Percentiles rank a stretch among this genome's conserved stretches.
phyloP scores from a whole-genome alignment of 2,888 invertebrate species.

The Falcaria lacertinaria region DNA sequence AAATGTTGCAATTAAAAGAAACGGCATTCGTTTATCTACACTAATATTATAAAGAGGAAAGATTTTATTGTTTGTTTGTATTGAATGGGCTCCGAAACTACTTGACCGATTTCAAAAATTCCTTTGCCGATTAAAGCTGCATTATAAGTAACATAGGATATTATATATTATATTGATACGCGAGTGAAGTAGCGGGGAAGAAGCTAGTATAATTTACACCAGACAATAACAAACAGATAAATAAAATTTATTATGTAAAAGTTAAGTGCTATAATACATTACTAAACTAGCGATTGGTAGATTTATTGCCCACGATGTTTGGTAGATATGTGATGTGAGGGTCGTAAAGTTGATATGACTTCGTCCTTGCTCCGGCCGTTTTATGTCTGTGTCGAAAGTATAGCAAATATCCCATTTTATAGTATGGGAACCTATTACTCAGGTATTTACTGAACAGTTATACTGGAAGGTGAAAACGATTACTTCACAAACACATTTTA shows the following conservation, averaged over 20 bases:
- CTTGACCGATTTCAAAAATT: too few species aligned
- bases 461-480: background rate
- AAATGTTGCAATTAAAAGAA: too few species aligned
- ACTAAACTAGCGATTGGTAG: background rate
- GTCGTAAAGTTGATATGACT: background rate
- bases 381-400: background rate
- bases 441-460: background rate
- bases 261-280: background rate
- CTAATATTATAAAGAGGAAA: too few species aligned
- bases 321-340: background rate
- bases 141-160: too few species aligned
- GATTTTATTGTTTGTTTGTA: too few species aligned
- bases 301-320: background rate
- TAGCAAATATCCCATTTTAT: background rate
- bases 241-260: background rate
- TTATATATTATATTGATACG: too few species aligned
- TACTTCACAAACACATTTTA: background rate
- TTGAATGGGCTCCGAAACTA: too few species aligned
- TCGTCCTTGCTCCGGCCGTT: background rate
- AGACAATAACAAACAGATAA: slow-evolving; percentile 6
- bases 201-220: too few species aligned
- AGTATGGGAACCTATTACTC: background rate
- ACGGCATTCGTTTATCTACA: too few species aligned
- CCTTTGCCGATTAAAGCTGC: too few species aligned
- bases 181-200: too few species aligned